These are phyloP conservation scores for Eupithecia dodoneata DNA, from an alignment of 2,888 invertebrate species.

Conservation along the genomic window DNA sequence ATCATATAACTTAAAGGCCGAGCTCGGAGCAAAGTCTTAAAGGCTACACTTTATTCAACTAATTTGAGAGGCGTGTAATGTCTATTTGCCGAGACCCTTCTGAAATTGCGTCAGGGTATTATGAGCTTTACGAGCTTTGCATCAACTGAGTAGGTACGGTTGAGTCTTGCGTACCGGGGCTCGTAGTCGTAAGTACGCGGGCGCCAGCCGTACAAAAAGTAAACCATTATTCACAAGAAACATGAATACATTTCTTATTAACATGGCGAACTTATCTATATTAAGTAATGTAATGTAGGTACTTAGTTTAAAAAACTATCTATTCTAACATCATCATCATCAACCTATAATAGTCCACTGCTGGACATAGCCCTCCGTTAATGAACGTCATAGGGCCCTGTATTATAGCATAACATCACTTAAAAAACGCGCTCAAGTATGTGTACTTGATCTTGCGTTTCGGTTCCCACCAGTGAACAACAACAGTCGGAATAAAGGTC, in stretches of 20 bases:
- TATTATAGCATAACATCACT: neutral
- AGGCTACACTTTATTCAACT: conserved; percentile 38
- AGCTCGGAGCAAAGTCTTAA: conserved; percentile 24
- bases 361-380: too few relatives aligned
- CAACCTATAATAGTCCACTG: too few relatives aligned
- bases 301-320: neutral
- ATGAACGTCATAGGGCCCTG: too few relatives aligned
- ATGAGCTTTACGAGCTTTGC: conserved; percentile 31
- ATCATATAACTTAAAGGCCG: conserved; percentile 24
- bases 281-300: neutral
- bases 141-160: conserved; percentile 26
- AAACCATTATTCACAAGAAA: neutral
- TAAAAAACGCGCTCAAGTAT: neutral
- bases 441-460: conserved; percentile 7
- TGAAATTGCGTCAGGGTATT: conserved; percentile 28
- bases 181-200: neutral
- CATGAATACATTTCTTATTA: neutral
- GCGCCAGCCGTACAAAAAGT: neutral
- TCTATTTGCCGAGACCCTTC: conserved; percentile 33
- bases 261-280: neutral
- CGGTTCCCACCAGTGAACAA: conserved; percentile 14
- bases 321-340: too few relatives aligned
- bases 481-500: conserved; percentile 22
- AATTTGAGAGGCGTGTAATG: conserved; percentile 32
- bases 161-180: conserved; percentile 11